Evolutionary conservation across 2,797 vertebrate genomes (phyloP), one percentile per base, ranked within the genome.

Genomic region (Delichon dasypus): DNA sequence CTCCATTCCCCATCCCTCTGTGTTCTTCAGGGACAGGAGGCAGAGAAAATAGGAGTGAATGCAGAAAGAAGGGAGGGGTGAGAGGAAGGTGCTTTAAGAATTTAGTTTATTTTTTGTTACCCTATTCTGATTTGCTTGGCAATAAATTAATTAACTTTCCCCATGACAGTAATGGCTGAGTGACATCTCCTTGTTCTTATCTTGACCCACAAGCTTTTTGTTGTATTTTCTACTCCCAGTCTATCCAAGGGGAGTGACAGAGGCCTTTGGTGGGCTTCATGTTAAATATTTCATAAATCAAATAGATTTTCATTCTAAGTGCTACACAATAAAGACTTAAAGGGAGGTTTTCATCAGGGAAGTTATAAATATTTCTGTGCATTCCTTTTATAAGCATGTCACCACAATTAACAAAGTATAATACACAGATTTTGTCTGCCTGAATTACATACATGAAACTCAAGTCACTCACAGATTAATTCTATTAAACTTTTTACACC

Each of bases 11-110:
- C n/a, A 53, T 32, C 34, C 27, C 23, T 70, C 21, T 45, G 30
- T 10, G 9, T 22, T 66, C 12, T 27, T 38, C 0, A 0, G 32
- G 12, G 9, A 71, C 2, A 40, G 42, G 18, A 55, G 21, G 7
- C 0, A 55, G 42, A 73, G 16, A 72, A 91, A 88, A 77, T 9
- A 10, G 36, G 25, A 73, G 53, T 44, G 32, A 77, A 67, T 11
- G 44, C 25, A 29, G 38, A 44, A 88, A 62, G 25, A 60, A 77
- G 15, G 36, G 36, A 72, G 20, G 14, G 12, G 5, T 48, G 14
- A 38, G 11, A 61, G 12, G 6, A 78, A 62, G 16, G 8, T 6
- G 6, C 14, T 47, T 57, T 26, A 68, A 51, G 55, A 51, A 57
- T 40, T 47, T 4, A 20, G 7, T 21, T 76, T 54, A 16, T 34